These are phyloP conservation scores for Colletes collaris DNA, from an alignment of 2,888 invertebrate genomes.

Conservation along the genomic window DNA sequence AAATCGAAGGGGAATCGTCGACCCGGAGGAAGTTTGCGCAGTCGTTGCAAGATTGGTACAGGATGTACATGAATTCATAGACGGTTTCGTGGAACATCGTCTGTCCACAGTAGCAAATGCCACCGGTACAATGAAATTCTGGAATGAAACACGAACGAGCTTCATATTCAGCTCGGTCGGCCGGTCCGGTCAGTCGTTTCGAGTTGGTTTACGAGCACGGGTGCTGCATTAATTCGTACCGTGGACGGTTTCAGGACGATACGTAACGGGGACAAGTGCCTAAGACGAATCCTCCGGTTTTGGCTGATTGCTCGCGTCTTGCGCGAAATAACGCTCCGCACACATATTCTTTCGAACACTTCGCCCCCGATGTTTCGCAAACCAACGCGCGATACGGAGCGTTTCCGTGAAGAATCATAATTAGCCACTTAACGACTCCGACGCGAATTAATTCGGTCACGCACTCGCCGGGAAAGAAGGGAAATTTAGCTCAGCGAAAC, in stretches of 20 bases:
- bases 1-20: no score
- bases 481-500: no score
- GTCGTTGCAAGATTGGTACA: conserved; percentile 17
- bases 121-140: conserved; percentile 54
- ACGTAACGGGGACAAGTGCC: conserved; percentile 37
- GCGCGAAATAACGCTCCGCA: not conserved
- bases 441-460: no score
- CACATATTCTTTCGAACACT: no score
- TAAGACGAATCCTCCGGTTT: conserved; percentile 37
- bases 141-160: conserved; percentile 63
- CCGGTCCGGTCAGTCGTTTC: conserved; percentile 51
- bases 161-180: conserved; percentile 62
- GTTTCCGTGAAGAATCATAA: no score
- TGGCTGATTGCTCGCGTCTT: conserved; percentile 34
- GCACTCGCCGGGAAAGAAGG: no score
- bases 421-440: no score
- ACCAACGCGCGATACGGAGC: no score
- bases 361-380: no score
- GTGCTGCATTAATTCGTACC: conserved; percentile 67
- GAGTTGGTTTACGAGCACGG: conserved; percentile 66
- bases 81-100: conserved; percentile 30
- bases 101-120: conserved; percentile 10
- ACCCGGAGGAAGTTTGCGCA: conserved; percentile 7
- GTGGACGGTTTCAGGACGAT: conserved; percentile 50
- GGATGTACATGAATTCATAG: conserved; percentile 24